Evolutionary conservation across 1,140 invertebrate species (phyloP), one percentile per base, ranked within the genome.

Genomic region (Maconellicoccus hirsutus): DNA sequence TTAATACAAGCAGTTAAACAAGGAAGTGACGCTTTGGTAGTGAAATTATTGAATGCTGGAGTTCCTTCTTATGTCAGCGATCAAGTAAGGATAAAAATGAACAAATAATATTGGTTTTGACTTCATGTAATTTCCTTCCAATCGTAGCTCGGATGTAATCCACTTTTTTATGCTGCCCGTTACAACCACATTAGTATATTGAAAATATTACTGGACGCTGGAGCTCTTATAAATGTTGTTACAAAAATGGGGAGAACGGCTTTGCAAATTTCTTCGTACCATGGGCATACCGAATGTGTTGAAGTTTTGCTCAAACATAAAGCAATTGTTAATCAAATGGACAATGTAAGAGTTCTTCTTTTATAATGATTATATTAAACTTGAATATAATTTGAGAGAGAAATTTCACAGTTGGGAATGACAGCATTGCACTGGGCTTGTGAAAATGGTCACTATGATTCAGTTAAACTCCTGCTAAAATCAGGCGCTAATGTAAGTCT

Each of bases 341-440:
- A 96, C 81, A 93, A 96, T 90, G 90, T 93, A 82, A 77, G 75
- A 76, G 8, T 39, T 73, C 70, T 59, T 71, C 69, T 33, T 38
- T 59, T 70, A 10, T 39, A 72, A 73, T 61, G 63, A 73, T 70
- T 59, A 70, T 73, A 25, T 21, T 72, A 72, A 61, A 19, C 21
- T 6, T 61, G 14, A 61, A 19, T 61, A 23, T 66, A 66, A 25
- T 66, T 25, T 66, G 8, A n/a, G n/a, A n/a, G n/a, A n/a, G n/a
- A 22, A 16, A 16, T 14, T 66, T 66, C 22, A 25, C 21, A 91
- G 92, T 80, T 96, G 27, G 87, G 87, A 77, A 96, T 96, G 93
- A 96, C 93, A 25, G 92, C 94, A 27, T 81, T 98, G 23, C 94
- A 97, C 82, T 97, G 94, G 94, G 93, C 93, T 10, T 90, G 90